Evolutionary conservation across 2,797 vertebrate genomes (phyloP), one percentile per base, ranked within the genome.

Genomic region (Apogon hyalosoma): DNA sequence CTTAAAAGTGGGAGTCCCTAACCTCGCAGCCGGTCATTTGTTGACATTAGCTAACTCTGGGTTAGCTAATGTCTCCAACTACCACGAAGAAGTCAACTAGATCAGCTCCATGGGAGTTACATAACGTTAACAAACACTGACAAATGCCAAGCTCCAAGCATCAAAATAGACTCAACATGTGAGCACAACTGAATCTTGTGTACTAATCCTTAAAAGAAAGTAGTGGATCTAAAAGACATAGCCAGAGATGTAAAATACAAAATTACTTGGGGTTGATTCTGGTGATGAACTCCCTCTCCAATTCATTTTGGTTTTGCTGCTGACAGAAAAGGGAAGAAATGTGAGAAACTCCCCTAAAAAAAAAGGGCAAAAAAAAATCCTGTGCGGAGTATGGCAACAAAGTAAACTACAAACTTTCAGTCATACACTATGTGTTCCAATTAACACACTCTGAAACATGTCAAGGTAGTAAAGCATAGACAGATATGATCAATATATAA

Each of bases 251-350:
- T 66, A 45, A 63, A 38, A 75, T 62, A 71, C 53, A 61, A 6
- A 12, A 16, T 50, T 31, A 57, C 58, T 33, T 43, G 59, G 72
- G 50, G 56, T 40, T 54, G 56, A 73, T 85, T 80, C 72, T 81
- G 72, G 71, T 83, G 55, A 36, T 59, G 10, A 52, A 52, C 47
- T 14, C 61, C 53, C 63, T 69, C 79, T 67, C 73, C 75, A 45
- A 28, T 75, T 73, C 67, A 74, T 88, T 94, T 92, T 93, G 93
- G 91, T 92, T 90, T 85, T 59, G 83, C 76, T 92, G 92, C 84
- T 90, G 78, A 80, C 61, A 83, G 72, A 73, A 74, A 77, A 49
- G 15, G 53, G 40, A 62, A 15, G 6, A 68, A 48, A 56, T 28
- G 24, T 51, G 38, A 52, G 58, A 69, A 80, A 71, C 24, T 28